Conservation (phyloP, 2,113 vertebrate species). For the Miniopterus natalensis region DNA sequence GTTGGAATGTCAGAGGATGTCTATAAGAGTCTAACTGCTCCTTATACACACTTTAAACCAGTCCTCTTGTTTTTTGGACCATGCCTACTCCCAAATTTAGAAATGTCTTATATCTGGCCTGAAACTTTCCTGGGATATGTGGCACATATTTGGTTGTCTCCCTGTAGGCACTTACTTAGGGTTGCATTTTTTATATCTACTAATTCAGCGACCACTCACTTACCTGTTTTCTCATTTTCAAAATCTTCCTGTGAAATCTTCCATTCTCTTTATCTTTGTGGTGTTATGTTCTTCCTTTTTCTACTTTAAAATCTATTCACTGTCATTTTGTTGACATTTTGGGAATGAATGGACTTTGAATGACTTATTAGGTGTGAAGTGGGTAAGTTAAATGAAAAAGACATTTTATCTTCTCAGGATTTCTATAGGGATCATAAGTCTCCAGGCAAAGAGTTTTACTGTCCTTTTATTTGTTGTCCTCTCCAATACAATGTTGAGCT, state of each 20-base stretch:
- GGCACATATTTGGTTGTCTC: background rate
- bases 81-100: background rate
- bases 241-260: background rate
- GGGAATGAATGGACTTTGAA: background rate
- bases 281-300: background rate
- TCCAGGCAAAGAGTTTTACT: background rate
- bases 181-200: background rate
- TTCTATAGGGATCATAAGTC: slow-evolving; percentile 25
- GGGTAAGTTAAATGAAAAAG: background rate
- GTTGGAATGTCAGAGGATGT: background rate
- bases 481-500: background rate
- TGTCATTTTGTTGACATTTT: background rate
- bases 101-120: background rate
- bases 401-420: background rate
- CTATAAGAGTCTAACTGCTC: background rate
- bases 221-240: background rate
- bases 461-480: background rate
- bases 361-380: background rate
- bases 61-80: background rate
- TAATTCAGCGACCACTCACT: background rate
- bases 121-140: background rate
- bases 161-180: background rate
- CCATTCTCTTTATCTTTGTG: background rate
- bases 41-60: background rate
- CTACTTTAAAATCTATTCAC: background rate